Conservation (phyloP, 1,140 invertebrate genomes). For the Drosophila chauvacae region DNA sequence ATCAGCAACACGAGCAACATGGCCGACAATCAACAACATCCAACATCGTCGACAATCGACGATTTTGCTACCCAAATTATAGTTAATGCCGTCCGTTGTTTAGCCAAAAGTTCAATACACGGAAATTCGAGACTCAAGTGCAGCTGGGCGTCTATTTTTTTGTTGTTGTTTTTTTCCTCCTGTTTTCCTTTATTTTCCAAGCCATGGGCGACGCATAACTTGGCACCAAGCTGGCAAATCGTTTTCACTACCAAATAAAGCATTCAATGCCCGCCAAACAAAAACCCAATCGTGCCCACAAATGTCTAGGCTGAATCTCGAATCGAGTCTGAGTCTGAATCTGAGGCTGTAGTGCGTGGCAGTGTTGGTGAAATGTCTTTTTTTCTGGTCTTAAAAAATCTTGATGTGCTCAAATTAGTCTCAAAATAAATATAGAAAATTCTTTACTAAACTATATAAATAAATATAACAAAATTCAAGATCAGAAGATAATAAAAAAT, state of each 20-base stretch:
- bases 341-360: slow-evolving; percentile 39
- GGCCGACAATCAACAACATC: not conserved
- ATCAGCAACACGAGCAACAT: slow-evolving; percentile 21
- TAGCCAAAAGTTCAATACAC: slow-evolving; percentile 39
- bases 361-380: not conserved
- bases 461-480: not conserved
- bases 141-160: slow-evolving; percentile 35
- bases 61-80: slow-evolving; percentile 32
- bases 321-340: slow-evolving; percentile 12
- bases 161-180: slow-evolving; percentile 5
- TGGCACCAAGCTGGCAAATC: slow-evolving; percentile 80
- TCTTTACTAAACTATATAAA: fast-evolving
- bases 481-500: not conserved
- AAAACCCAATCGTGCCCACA: slow-evolving; percentile 57
- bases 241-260: slow-evolving; percentile 81
- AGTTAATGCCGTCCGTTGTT: slow-evolving; percentile 35
- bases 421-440: not conserved
- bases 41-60: not conserved
- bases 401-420: not conserved
- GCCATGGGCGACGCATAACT: slow-evolving; percentile 75
- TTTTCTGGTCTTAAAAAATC: not conserved
- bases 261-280: slow-evolving; percentile 52
- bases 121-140: slow-evolving; percentile 35
- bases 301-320: slow-evolving; percentile 47
- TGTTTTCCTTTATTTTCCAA: slow-evolving; percentile 4